Base-by-base conservation (phyloP, 2,113 vertebrate species). In the Callospermophilus lateralis region DNA sequence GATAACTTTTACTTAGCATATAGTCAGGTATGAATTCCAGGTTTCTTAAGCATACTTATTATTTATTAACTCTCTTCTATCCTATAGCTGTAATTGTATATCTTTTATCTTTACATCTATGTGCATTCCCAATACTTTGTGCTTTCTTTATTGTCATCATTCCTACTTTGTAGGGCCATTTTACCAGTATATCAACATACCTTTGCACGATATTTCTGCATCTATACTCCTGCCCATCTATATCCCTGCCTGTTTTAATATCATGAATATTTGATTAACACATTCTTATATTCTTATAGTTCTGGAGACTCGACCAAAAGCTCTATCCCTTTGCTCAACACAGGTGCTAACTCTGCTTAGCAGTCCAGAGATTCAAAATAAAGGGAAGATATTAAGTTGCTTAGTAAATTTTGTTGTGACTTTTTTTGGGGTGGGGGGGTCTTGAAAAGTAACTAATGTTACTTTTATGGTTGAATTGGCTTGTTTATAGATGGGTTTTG, bases 401-500 rank as follows among this genome's bases (percentile, higher is more conserved):
- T 94, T 96, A 53, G 1, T 61, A 51, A 73, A 42, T 93, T 93
- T 93, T 92, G 81, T 88, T 73, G 8, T 12, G 5, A 76, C 11
- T 53, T 19, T 72, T 93, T 80, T 51, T 12, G 11, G 48, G 58
- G 34, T 65, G 37, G 58, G 34, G 70, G 37, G 15, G 0, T 4
- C 13, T 24, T 83, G 3, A 5, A n/a, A 3, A 63, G 10, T 67
- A 84, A 84, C 11, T 20, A 84, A 8, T 74, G 6, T 95, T 95
- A 87, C 22, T 63, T 97, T 53, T 86, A 39, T 96, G 61, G 20
- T 4, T 94, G 73, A 92, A 70, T 89, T 92, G 58, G 2, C 67
- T 70, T 96, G 32, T 85, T 74, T 34, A 87, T 58, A 73, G 32
- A 79, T 86, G 6, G 8, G 11, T 37, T 94, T 55, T 85, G 30